Percentiles rank a stretch among this genome's conserved stretches.
Conservation (phyloP, 2,888 invertebrate species). For the Conomelus anceps region DNA sequence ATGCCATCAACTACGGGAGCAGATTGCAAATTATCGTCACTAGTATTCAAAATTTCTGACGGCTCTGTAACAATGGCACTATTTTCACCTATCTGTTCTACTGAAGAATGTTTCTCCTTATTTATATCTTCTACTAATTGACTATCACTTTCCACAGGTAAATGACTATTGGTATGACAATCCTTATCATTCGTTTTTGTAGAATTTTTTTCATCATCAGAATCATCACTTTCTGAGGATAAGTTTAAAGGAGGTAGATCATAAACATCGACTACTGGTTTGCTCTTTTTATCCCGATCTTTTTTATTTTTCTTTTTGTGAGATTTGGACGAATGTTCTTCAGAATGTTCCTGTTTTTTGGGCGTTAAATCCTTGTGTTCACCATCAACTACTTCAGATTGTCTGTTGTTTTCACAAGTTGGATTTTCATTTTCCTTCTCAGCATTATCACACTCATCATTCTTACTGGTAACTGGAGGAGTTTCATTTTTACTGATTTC, state of each 20-base stretch:
- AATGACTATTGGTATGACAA: not conserved
- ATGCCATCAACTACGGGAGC: slow-evolving; percentile 57
- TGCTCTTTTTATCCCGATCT: slow-evolving; percentile 42
- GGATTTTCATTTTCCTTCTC: slow-evolving; percentile 40
- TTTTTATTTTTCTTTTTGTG: slow-evolving; percentile 41
- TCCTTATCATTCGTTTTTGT: not conserved
- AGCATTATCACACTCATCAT: slow-evolving; percentile 33
- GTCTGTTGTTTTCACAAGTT: slow-evolving; percentile 31
- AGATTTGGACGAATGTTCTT: slow-evolving; percentile 26
- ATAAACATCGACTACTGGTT: slow-evolving; percentile 54
- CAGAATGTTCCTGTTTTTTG: slow-evolving; percentile 21
- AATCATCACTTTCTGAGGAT: slow-evolving; percentile 71
- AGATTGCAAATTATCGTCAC: slow-evolving; percentile 16
- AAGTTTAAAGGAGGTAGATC: slow-evolving; percentile 75
- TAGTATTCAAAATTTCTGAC: slow-evolving; percentile 13
- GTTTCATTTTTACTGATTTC: slow-evolving; percentile 20
- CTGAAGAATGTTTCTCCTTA: not conserved
- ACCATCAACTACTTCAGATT: slow-evolving; percentile 14
- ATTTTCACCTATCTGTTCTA: slow-evolving; percentile 10
- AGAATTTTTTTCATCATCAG: slow-evolving; percentile 46
- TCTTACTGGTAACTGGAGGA: slow-evolving; percentile 1
- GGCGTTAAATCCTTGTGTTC: slow-evolving; percentile 22
- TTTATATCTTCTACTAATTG: not conserved
- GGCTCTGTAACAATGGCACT: slow-evolving; percentile 4
- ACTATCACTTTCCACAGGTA: not conserved